Percentiles rank a stretch among this genome's conserved stretches.
phyloP scores from a whole-genome alignment of 1,140 invertebrate species.

The Panagrolaimus sp. region DNA sequence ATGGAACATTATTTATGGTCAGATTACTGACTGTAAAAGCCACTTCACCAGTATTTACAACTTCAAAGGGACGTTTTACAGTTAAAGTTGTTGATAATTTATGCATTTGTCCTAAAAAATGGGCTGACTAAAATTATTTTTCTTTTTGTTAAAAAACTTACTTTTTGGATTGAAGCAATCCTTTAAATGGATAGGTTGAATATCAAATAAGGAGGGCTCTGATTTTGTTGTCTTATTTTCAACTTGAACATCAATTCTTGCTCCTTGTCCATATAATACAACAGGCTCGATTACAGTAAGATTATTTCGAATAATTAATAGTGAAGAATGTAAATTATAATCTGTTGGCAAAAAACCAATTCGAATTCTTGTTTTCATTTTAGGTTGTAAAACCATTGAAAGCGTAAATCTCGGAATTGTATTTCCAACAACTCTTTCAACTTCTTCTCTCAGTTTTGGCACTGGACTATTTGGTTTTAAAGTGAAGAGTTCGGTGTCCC shows the following conservation, averaged over 20 bases:
- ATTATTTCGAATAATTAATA: conserved; percentile 74
- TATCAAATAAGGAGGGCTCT: conserved; percentile 73
- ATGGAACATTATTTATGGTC: conserved; percentile 70
- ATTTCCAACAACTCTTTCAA: conserved; percentile 62
- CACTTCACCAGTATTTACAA: conserved; percentile 75
- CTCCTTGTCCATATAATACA: conserved; percentile 74
- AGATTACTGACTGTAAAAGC: conserved; percentile 70
- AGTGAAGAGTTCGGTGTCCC: conserved; percentile 62
- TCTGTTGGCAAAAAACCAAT: conserved; percentile 64
- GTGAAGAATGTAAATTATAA: conserved; percentile 62
- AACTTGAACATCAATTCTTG: conserved; percentile 78
- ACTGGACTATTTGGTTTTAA: conserved; percentile 60
- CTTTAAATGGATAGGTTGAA: conserved; percentile 75
- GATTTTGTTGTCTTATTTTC: conserved; percentile 80
- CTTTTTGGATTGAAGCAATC: conserved; percentile 67
- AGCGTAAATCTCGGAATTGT: conserved; percentile 61
- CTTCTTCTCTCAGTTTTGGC: conserved; percentile 60
- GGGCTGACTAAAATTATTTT: conserved; percentile 26
- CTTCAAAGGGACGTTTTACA: conserved; percentile 77
- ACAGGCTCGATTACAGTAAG: conserved; percentile 82
- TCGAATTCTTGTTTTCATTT: conserved; percentile 62
- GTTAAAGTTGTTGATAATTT: conserved; percentile 69
- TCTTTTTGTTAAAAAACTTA: conserved; percentile 13
- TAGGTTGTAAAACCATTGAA: conserved; percentile 63
- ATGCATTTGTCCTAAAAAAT: conserved; percentile 62